Base-by-base conservation (phyloP, 2,797 vertebrate genomes). In the Sandelia bainsii region DNA sequence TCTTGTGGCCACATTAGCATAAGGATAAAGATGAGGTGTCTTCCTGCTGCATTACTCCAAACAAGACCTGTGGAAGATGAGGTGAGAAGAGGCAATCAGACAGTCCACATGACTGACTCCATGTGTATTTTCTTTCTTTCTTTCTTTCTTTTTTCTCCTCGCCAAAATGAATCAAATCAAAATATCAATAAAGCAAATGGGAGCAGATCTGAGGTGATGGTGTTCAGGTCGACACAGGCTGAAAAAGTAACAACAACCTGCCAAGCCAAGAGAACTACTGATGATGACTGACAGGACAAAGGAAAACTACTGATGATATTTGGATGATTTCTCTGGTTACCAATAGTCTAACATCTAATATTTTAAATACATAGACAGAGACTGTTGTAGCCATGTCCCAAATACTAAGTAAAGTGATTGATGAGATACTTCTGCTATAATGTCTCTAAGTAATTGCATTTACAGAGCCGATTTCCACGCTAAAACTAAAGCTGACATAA, bases 1-100 rank as follows among this genome's bases (percentile, higher is more conserved):
- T 81, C 71, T 67, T 11, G 8, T 42, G 22, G 19, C 13, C 64
- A n/a, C 56, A 76, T 88, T 78, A 84, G 60, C 71, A 70, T 79
- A 68, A 75, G 81, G 60, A 80, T 75, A 51, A 75, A 69, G 75
- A 72, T 27, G 44, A 39, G 45, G 61, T 61, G 66, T 72, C 63
- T 50, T 62, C 44, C 39, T 54, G 53, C 22, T 32, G 62, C 52
- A 58, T 69, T 50, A 54, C 51, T 69, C 34, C 1, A 50, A 75
- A 64, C 29, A 23, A 71, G 44, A 22, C 51, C 53, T 2, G 2
- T 6, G 22, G 22, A 52, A 25, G 56, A 62, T 27, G 61, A 80
- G 67, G 64, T 23, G 57, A 29, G 53, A 62, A 10, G 57, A 69
- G 48, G 45, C 66, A 52, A 46, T 3, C 29, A 45, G 66, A 62